These are phyloP conservation scores for Drosophila busckii DNA, from an alignment of 1,140 invertebrate genomes.

Conservation along the genomic window DNA sequence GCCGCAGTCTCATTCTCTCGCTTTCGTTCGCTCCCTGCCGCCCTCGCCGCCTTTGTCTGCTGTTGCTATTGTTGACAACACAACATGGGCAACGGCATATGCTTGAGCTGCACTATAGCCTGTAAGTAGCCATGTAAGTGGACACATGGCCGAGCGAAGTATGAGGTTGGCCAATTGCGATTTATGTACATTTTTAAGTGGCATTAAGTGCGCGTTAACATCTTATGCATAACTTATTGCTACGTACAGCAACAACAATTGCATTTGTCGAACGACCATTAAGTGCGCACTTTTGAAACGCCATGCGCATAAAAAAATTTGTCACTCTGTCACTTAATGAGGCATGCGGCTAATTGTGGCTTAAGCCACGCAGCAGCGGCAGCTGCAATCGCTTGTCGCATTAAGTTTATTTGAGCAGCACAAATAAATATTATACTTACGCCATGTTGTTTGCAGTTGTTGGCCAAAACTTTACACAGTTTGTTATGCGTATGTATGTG, in stretches of 20 bases:
- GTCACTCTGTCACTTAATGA: slow-evolving; percentile 44
- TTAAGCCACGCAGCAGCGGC: not conserved
- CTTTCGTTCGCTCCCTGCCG: not conserved
- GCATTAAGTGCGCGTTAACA: slow-evolving; percentile 76
- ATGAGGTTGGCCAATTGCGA: too few species aligned
- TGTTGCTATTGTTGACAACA: slow-evolving; percentile 36
- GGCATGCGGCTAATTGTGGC: slow-evolving; percentile 50
- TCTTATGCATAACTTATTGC: slow-evolving; percentile 67
- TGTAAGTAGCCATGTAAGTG: slow-evolving; percentile 74
- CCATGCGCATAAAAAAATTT: slow-evolving; percentile 43
- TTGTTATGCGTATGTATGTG: slow-evolving; percentile 29
- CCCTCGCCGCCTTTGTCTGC: slow-evolving; percentile 31
- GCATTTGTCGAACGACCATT: slow-evolving; percentile 35
- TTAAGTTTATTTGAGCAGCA: slow-evolving; percentile 46
- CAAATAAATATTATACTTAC: slow-evolving; percentile 69
- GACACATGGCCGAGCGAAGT: slow-evolving; percentile 55
- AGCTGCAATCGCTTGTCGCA: slow-evolving; percentile 38
- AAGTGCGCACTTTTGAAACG: slow-evolving; percentile 29
- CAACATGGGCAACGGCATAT: slow-evolving; percentile 70
- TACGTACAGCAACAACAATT: slow-evolving; percentile 18
- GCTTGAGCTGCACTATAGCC: slow-evolving; percentile 63
- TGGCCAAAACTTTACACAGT: slow-evolving; percentile 59
- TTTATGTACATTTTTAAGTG: slow-evolving; percentile 76
- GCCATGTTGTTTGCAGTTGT: slow-evolving; percentile 40
- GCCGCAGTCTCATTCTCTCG: slow-evolving; percentile 51